Evolutionary conservation across 1,140 invertebrate genomes (phyloP), one percentile per base, ranked within the genome.

Genomic region (Lithobius niger): DNA sequence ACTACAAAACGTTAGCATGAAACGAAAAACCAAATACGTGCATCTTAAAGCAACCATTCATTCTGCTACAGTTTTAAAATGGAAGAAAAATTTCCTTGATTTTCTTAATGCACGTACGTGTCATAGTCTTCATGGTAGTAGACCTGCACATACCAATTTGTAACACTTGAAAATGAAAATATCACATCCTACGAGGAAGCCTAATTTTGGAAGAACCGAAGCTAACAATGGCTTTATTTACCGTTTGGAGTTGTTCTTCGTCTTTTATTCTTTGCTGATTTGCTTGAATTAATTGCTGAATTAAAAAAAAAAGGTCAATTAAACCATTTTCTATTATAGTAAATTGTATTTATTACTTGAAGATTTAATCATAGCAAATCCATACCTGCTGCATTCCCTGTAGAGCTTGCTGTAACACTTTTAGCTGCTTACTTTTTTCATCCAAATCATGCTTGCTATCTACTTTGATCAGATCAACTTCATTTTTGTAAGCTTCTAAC

Each of bases 401-500:
- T 42, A 89, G 68, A 1, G 84, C 85, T 64, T 87, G 82, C 62
- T 88, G 83, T 47, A 84, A 62, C 60, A 82, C 74, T 63, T 81
- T 79, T 50, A 86, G 71, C 66, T 87, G 82, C 57, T 81, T 80
- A 27, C 86, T 82, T 67, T 83, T 82, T 18, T 76, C 71, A 2
- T 81, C 79, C 13, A 82, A 59, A 56, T 83, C 81, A n/a, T 75
- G 66, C 68, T 80, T 80, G 24, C 78, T 74, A 70, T 75, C 84
- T 72, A 57, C 79, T 62, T 63, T 83, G 58, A 74, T 80, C 74
- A 64, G 84, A 56, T 75, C 74, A 2, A 76, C 83, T 74, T 95
- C 92, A 73, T 94, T 94, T 66, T 92, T 91, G 61, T 91, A 93
- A 0, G 89, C 91, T 71, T 94, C 90, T 60, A 96, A 67, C 74